Conservation (phyloP, 1,140 invertebrate genomes). For the Drosophila carrolli region DNA sequence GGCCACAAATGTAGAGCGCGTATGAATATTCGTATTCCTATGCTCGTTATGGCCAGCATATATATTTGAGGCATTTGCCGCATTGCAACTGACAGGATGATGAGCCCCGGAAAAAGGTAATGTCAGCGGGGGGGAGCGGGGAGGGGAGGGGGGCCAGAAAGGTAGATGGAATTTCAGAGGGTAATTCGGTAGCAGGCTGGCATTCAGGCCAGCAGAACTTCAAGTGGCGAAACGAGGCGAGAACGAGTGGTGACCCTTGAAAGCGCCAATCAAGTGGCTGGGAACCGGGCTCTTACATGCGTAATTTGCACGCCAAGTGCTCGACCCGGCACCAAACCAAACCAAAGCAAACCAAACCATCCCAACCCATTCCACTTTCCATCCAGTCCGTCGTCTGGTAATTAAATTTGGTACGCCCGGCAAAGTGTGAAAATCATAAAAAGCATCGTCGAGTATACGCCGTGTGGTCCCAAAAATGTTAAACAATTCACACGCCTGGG, state of each 20-base stretch:
- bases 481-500: conserved; percentile 71
- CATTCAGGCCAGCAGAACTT: background rate
- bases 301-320: conserved; percentile 77
- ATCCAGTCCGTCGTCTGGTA: conserved; percentile 41
- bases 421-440: conserved; percentile 79
- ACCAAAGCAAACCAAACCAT: background rate
- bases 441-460: conserved; percentile 67
- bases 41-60: conserved; percentile 20
- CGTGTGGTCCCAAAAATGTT: conserved; percentile 73
- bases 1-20: conserved; percentile 58
- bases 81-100: conserved; percentile 38
- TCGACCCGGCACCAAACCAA: background rate
- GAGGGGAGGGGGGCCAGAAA: background rate
- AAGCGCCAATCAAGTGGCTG: conserved; percentile 76
- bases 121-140: background rate
- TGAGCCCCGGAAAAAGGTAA: conserved; percentile 22
- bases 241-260: conserved; percentile 69
- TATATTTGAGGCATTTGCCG: conserved; percentile 11
- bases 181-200: background rate
- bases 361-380: background rate
- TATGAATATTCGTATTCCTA: conserved; percentile 35
- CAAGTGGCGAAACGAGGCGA: conserved; percentile 12
- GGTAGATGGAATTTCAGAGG: conserved; percentile 1
- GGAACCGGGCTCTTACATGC: conserved; percentile 63
- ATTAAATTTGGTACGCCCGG: conserved; percentile 69